phyloP scores from a whole-genome alignment of 2,888 invertebrate genomes.

The Gymnosoma rotundatum region DNA sequence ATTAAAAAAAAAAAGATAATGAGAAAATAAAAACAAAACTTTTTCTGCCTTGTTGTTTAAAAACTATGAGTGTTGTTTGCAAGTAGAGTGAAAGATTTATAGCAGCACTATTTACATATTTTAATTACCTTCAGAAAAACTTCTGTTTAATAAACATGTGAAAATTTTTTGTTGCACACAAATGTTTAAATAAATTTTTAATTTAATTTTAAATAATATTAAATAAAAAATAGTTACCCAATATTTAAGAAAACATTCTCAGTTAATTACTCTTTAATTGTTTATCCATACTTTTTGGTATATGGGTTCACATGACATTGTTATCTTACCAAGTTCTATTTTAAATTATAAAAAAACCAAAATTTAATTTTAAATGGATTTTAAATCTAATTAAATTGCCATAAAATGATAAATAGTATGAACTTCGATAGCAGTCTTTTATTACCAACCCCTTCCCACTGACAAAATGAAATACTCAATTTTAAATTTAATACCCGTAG shows the following conservation, averaged over 20 bases:
- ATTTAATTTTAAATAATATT: slow-evolving; percentile 31
- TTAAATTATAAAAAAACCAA: slow-evolving; percentile 42
- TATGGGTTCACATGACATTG: too few species aligned
- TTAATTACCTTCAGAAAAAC: slow-evolving; percentile 62
- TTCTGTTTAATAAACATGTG: slow-evolving; percentile 3
- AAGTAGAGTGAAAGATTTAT: slow-evolving; percentile 58
- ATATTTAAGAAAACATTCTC: not conserved
- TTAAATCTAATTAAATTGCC: slow-evolving; percentile 72
- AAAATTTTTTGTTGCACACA: not conserved
- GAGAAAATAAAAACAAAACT: slow-evolving; percentile 44
- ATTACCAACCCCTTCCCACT: slow-evolving; percentile 42
- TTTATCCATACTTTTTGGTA: slow-evolving; percentile 39
- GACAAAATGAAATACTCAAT: not conserved
- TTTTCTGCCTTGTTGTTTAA: slow-evolving; percentile 19
- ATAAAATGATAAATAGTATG: slow-evolving; percentile 67
- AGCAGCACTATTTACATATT: slow-evolving; percentile 61
- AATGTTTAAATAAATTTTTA: slow-evolving; percentile 44
- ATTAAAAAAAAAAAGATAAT: slow-evolving; percentile 19
- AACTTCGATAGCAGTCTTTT: not conserved
- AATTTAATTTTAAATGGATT: slow-evolving; percentile 64
- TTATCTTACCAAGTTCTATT: slow-evolving; percentile 24
- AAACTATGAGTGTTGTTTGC: slow-evolving; percentile 30
- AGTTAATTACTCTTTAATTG: slow-evolving; percentile 54
- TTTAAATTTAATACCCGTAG: slow-evolving; percentile 48
- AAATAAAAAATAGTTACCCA: not conserved